Percentiles rank a stretch among this genome's conserved stretches.
Conservation (phyloP, 2,797 vertebrate species). For the Halcyon smyrnensis region DNA sequence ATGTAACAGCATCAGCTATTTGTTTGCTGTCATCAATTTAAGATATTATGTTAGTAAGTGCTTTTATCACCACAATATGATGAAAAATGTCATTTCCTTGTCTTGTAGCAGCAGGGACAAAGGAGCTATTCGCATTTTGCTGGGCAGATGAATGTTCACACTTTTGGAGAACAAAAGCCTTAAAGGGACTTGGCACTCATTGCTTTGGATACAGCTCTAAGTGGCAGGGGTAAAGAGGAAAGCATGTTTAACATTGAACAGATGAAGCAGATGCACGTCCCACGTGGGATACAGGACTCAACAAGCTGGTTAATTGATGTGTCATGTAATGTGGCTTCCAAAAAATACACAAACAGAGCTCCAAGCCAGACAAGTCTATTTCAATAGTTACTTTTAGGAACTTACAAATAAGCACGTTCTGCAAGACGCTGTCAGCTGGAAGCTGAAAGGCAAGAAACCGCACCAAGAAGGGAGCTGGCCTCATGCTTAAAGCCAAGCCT, state of each 20-base stretch:
- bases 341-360: not conserved
- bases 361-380: not conserved
- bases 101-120: not conserved
- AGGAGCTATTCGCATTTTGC: not conserved
- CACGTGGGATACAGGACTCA: not conserved
- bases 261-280: not conserved
- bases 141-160: not conserved
- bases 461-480: not conserved
- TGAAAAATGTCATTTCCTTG: not conserved
- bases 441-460: not conserved
- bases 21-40: not conserved
- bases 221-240: not conserved
- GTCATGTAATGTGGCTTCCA: not conserved
- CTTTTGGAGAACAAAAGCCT: not conserved
- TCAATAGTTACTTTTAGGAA: not conserved
- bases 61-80: not conserved
- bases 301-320: not conserved
- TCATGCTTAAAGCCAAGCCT: not conserved
- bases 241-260: not conserved
- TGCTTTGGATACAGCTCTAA: not conserved
- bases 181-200: not conserved
- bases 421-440: not conserved
- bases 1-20: not conserved
- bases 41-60: not conserved
- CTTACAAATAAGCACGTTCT: not conserved